Percentiles rank a stretch among this genome's conserved stretches.
Evolutionary conservation across 2,113 vertebrate species (phyloP).

Genomic region (Scytalopus superciliaris): DNA sequence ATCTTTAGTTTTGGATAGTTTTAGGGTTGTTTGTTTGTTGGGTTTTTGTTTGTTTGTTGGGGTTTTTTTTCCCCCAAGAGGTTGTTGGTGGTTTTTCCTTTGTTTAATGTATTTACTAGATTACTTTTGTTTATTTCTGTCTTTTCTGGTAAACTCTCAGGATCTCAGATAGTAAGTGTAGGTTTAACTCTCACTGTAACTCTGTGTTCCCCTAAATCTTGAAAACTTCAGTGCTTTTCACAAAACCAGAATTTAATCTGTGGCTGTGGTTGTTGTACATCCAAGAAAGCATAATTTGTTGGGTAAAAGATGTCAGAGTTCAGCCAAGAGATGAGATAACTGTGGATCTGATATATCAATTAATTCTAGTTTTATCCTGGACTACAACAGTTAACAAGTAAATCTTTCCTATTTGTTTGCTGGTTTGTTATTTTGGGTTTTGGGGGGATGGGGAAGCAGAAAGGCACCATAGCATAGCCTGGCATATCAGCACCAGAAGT

Average conservation of each 20-base stretch:
- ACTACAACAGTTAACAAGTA: not conserved
- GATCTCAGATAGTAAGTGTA: not conserved
- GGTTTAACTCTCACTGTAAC: not conserved
- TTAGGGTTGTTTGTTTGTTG: not conserved
- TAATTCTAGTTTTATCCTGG: not conserved
- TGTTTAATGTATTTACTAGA: not conserved
- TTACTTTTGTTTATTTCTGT: not conserved
- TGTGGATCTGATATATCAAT: not conserved
- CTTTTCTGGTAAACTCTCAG: not conserved
- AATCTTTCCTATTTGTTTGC: not conserved
- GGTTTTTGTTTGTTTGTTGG: not conserved
- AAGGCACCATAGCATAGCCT: not conserved
- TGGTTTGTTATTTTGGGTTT: not conserved
- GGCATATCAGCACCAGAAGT: not conserved
- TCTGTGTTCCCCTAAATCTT: not conserved
- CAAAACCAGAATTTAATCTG: not conserved
- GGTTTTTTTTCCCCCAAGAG: not conserved
- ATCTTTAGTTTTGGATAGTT: not conserved
- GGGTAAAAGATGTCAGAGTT: not conserved
- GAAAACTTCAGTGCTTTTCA: not conserved
- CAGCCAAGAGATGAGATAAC: not conserved
- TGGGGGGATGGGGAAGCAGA: not conserved
- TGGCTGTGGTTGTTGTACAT: not conserved
- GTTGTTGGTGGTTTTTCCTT: not conserved
- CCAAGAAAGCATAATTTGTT: not conserved